A percentile compares a stretch with the other conserved stretches of the same genome.
Evolutionary conservation across 2,888 invertebrate genomes (phyloP).

Genomic region (Eupeodes luniger): DNA sequence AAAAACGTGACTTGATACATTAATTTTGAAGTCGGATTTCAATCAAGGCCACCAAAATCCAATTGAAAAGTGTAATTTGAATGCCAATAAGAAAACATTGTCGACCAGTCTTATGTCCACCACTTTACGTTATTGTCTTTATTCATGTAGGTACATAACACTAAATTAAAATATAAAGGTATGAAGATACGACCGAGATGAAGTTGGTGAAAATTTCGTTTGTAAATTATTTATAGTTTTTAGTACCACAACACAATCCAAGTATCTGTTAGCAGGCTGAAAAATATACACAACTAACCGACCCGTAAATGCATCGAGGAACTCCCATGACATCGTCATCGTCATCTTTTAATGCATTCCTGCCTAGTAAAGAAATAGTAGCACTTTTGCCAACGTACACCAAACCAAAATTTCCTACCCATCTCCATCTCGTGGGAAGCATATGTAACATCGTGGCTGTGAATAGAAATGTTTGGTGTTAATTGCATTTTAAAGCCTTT

Average conservation of each 20-base stretch:
- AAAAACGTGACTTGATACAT: no score
- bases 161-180: no score
- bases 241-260: neutral
- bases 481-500: conserved; percentile 75
- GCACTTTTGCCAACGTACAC: conserved; percentile 7
- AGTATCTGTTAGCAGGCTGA: conserved; percentile 39
- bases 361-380: conserved; percentile 29
- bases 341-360: conserved; percentile 31
- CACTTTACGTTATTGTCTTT: no score
- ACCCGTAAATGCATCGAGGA: conserved; percentile 56
- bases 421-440: conserved; percentile 1
- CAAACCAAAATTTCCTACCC: conserved; percentile 1
- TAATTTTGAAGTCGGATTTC: no score
- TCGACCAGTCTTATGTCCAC: no score
- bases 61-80: no score
- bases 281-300: conserved; percentile 37
- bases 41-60: no score
- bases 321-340: conserved; percentile 11
- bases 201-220: no score
- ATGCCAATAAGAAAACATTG: no score
- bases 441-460: conserved; percentile 7
- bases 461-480: conserved; percentile 58
- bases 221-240: no score
- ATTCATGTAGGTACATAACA: no score
- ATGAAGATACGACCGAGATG: no score